Conservation (phyloP, 1,140 invertebrate species). For the Caenorhabditis latens region DNA sequence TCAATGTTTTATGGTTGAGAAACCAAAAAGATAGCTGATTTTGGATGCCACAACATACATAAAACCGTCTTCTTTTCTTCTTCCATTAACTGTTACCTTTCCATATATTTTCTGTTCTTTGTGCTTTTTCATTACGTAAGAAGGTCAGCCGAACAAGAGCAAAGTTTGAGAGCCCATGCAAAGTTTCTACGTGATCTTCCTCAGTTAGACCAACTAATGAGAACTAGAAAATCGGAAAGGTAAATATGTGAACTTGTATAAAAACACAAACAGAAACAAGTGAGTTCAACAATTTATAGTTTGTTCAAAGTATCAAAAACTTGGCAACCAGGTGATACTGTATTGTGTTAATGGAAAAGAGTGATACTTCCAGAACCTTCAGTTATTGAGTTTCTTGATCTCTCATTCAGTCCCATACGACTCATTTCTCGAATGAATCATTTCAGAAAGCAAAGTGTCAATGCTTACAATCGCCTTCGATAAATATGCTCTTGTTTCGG, state of each 20-base stretch:
- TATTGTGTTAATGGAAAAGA: not conserved
- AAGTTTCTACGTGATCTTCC: conserved; percentile 9
- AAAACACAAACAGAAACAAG: conserved; percentile 31
- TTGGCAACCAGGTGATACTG: not conserved
- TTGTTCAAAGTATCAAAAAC: not conserved
- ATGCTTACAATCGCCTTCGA: conserved; percentile 22
- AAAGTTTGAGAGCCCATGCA: conserved; percentile 2
- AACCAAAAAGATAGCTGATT: too few relatives aligned
- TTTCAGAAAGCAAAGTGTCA: conserved; percentile 19
- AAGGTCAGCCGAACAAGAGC: conserved; percentile 7
- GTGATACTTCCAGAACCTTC: not conserved
- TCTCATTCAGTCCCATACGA: conserved; percentile 22
- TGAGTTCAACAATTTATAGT: not conserved
- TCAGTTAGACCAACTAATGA: not conserved
- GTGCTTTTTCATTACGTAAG: not conserved
- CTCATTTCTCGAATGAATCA: conserved; percentile 31
- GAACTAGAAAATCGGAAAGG: not conserved
- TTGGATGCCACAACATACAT: too few relatives aligned
- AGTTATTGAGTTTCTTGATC: not conserved
- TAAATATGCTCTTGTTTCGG: conserved; percentile 52
- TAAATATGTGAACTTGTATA: not conserved
- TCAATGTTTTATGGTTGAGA: too few relatives aligned
- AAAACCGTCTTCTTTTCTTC: not conserved
- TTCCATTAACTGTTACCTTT: not conserved
- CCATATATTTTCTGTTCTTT: not conserved